Percentiles rank a stretch among this genome's conserved stretches.
Evolutionary conservation across 2,797 vertebrate species (phyloP).

Genomic region (Onychomys leucogaster): DNA sequence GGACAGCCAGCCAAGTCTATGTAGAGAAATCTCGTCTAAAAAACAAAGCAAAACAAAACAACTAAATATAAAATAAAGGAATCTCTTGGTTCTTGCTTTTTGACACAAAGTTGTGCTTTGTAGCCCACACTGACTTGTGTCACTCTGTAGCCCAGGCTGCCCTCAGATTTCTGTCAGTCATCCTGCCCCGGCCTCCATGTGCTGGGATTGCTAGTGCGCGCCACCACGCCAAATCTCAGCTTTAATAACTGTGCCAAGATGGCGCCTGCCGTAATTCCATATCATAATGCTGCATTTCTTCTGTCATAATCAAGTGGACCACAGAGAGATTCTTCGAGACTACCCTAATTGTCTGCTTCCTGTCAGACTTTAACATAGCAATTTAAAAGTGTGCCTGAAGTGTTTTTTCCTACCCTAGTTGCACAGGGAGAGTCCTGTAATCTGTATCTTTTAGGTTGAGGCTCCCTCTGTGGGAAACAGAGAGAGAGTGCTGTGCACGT

Average conservation of each 20-base stretch:
- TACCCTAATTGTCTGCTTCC: neutral
- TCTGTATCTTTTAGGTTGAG: neutral
- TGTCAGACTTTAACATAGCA: neutral
- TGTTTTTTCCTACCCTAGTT: neutral
- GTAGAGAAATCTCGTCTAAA: neutral
- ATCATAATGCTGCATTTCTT: neutral
- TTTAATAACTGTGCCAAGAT: neutral
- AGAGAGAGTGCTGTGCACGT: neutral
- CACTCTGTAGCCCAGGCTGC: neutral
- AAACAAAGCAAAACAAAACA: neutral
- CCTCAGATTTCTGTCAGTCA: neutral
- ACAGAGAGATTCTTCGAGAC: neutral
- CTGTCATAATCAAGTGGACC: neutral
- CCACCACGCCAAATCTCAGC: neutral
- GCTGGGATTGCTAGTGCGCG: neutral
- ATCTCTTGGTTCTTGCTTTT: neutral
- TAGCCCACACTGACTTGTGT: neutral
- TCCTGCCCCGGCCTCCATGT: neutral
- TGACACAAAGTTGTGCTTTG: neutral
- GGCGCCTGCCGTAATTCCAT: neutral
- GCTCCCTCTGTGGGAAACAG: neutral
- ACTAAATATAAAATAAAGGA: neutral
- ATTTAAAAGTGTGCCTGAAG: conserved; percentile 17
- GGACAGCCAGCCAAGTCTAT: neutral
- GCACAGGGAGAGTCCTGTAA: neutral